These are phyloP conservation scores for Ceuthmochares aereus DNA, from an alignment of 2,113 vertebrate species.

Conservation along the genomic window DNA sequence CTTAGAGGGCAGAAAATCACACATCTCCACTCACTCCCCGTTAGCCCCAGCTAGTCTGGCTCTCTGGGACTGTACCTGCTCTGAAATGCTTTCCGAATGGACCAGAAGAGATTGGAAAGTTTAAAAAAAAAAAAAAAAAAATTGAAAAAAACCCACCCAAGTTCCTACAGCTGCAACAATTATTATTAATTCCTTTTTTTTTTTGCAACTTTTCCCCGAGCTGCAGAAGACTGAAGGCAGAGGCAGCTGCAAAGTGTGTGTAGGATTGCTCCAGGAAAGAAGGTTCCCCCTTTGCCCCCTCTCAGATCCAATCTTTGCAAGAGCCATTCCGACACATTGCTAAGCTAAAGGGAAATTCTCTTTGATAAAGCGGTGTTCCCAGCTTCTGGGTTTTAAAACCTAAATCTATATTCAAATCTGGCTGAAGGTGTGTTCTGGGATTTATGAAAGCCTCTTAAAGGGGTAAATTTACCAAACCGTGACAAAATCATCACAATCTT, in stretches of 20 bases:
- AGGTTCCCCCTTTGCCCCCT: slow-evolving; percentile 65
- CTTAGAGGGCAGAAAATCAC: slow-evolving; percentile 52
- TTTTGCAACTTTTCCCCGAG: slow-evolving; percentile 70
- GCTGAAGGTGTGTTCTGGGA: slow-evolving; percentile 93
- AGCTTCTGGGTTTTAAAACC: slow-evolving; percentile 92
- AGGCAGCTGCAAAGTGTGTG: slow-evolving; percentile 70
- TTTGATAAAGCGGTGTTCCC: slow-evolving; percentile 84
- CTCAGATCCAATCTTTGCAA: slow-evolving; percentile 78
- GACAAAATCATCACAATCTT: slow-evolving; percentile 94
- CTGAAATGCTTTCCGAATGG: slow-evolving; percentile 69
- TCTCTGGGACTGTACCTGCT: slow-evolving; percentile 72
- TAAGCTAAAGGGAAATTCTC: slow-evolving; percentile 83
- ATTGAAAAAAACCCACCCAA: not conserved
- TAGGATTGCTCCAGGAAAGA: slow-evolving; percentile 79
- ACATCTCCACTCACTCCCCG: slow-evolving; percentile 52
- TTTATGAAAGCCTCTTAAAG: slow-evolving; percentile 98
- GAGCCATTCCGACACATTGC: slow-evolving; percentile 77
- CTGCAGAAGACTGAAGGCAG: slow-evolving; percentile 64
- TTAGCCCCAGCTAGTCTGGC: slow-evolving; percentile 64
- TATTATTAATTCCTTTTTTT: not conserved
- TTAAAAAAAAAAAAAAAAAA: not conserved
- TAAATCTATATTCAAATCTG: slow-evolving; percentile 99
- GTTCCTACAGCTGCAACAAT: slow-evolving; percentile 58
- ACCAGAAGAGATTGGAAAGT: slow-evolving; percentile 71
- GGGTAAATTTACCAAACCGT: slow-evolving; percentile 98